These are phyloP conservation scores for Atherinomorus stipes DNA, from an alignment of 2,113 vertebrate species.

Conservation along the genomic window DNA sequence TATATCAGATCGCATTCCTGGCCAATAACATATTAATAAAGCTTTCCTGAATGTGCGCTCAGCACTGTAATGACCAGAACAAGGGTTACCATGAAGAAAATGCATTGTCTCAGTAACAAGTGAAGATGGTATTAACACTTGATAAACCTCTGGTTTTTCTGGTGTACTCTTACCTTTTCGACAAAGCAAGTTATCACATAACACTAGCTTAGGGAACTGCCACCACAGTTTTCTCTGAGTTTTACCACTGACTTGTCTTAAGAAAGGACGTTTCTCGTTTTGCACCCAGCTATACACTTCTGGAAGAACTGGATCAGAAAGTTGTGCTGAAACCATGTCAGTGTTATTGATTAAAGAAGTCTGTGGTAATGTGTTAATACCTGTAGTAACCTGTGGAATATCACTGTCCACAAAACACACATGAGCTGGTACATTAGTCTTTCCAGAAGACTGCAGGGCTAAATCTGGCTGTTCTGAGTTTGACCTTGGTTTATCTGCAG, in stretches of 20 bases:
- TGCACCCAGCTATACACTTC: not conserved
- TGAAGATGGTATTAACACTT: no score
- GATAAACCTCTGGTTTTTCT: no score
- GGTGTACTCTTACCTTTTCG: no score
- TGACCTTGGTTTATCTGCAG: no score
- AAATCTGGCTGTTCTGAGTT: no score
- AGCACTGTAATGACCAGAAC: no score
- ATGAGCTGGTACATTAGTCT: not conserved
- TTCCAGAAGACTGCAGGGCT: no score
- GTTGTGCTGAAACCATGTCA: not conserved
- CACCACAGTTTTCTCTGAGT: not conserved
- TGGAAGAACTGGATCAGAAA: not conserved
- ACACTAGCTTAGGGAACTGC: no score
- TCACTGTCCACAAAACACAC: not conserved
- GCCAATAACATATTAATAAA: not conserved
- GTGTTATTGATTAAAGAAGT: not conserved
- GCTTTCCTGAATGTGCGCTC: conserved; percentile 1
- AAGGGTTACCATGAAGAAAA: no score
- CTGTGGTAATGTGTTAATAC: not conserved
- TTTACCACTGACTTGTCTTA: not conserved
- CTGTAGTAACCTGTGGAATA: not conserved
- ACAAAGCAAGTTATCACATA: no score
- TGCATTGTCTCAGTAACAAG: no score
- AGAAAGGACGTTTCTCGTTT: not conserved
- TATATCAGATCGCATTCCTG: conserved; percentile 2